Conservation (phyloP, 2,113 vertebrate genomes). For the Pluvianellus socialis region DNA sequence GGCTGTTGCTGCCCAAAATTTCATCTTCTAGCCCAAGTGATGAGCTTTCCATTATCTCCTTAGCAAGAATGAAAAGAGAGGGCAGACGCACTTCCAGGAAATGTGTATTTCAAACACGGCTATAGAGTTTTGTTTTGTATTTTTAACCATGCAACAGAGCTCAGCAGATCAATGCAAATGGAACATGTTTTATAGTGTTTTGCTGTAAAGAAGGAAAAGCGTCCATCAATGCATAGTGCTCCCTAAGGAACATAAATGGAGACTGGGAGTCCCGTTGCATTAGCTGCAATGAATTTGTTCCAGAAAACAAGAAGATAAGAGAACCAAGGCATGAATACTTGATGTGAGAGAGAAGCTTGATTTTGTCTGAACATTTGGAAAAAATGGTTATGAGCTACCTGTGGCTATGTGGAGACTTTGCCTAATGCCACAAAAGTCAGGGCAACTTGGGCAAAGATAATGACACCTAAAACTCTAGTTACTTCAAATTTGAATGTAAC, state of each 20-base stretch:
- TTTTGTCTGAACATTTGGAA: neutral
- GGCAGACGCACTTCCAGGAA: neutral
- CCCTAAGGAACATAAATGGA: slow-evolving; percentile 40
- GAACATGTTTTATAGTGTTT: slow-evolving; percentile 19
- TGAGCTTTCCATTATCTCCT: neutral
- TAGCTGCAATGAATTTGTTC: slow-evolving; percentile 29
- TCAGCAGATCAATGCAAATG: slow-evolving; percentile 40
- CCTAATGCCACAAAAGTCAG: neutral
- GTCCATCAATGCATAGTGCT: slow-evolving; percentile 1
- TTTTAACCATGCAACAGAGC: slow-evolving; percentile 9
- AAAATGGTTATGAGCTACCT: neutral
- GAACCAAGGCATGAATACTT: slow-evolving; percentile 10
- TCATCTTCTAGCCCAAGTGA: neutral
- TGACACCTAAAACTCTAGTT: neutral
- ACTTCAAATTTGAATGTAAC: neutral
- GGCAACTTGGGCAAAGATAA: neutral
- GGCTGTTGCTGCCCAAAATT: neutral
- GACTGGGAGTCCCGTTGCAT: slow-evolving; percentile 15
- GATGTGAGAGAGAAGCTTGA: neutral
- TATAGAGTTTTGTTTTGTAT: neutral
- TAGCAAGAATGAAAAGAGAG: neutral
- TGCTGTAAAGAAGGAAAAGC: slow-evolving; percentile 24
- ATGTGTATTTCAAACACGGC: neutral
- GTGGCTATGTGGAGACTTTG: neutral
- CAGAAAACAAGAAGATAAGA: neutral